A percentile compares a stretch with the other conserved stretches of the same genome.
Conservation (phyloP, 2,888 invertebrate genomes). For the Torymus aiolomorphi region DNA sequence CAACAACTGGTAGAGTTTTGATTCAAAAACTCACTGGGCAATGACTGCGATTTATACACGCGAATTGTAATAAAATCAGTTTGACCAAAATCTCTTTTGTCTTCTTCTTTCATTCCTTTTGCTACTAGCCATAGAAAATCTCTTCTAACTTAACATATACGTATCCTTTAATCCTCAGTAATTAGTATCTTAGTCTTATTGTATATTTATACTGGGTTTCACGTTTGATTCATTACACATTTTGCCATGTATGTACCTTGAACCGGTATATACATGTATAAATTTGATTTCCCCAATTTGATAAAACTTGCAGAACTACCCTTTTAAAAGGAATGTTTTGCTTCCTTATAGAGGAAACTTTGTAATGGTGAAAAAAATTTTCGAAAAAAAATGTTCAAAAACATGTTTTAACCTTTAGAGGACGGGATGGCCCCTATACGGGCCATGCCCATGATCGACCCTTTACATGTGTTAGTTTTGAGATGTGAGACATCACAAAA, state of each 20-base stretch:
- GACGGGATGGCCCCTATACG: no score
- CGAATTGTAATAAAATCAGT: conserved; percentile 63
- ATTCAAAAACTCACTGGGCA: conserved; percentile 53
- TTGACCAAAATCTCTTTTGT: conserved; percentile 22
- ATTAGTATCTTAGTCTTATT: conserved; percentile 11
- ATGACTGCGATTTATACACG: conserved; percentile 63
- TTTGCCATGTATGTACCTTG: conserved; percentile 68
- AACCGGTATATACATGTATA: conserved; percentile 70
- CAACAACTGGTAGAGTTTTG: conserved; percentile 73
- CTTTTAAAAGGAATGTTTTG: conserved; percentile 61
- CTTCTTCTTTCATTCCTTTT: conserved; percentile 23
- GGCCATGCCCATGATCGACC: no score
- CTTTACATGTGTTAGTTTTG: no score
- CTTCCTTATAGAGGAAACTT: no score
- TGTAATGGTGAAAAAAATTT: no score
- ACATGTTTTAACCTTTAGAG: no score
- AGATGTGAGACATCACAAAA: no score
- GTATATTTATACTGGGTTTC: conserved; percentile 2
- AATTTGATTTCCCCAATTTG: conserved; percentile 68
- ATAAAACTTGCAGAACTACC: conserved; percentile 65
- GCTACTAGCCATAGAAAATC: not conserved
- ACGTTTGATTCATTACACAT: not conserved
- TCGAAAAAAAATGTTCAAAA: no score
- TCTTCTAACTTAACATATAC: not conserved
- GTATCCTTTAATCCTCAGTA: not conserved